Evolutionary conservation across 1,140 invertebrate species (phyloP).

Genomic region (Drosophila rhopaloa): DNA sequence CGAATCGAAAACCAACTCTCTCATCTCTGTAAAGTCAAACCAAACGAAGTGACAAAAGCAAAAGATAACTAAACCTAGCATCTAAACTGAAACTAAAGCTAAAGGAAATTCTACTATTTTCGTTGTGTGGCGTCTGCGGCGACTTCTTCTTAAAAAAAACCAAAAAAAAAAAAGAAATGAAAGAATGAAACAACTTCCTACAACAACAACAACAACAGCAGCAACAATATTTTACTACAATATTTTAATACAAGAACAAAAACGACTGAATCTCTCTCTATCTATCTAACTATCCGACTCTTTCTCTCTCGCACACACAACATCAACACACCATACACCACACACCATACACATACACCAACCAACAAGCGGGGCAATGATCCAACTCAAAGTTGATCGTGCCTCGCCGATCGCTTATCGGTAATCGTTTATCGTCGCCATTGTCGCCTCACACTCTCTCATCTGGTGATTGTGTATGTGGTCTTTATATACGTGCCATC

Average conservation of each 20-base stretch:
- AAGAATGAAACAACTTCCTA: slow-evolving; percentile 43
- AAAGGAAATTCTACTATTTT: slow-evolving; percentile 66
- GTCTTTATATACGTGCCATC: slow-evolving; percentile 84
- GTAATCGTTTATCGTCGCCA: slow-evolving; percentile 66
- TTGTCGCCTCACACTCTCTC: slow-evolving; percentile 79
- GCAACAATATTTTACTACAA: slow-evolving; percentile 62
- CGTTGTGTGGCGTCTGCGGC: slow-evolving; percentile 75
- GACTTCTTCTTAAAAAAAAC: slow-evolving; percentile 42
- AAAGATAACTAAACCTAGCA: slow-evolving; percentile 37
- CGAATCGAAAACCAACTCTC: slow-evolving; percentile 25
- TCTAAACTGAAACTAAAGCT: slow-evolving; percentile 46
- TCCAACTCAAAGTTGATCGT: slow-evolving; percentile 66
- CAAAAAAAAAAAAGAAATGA: slow-evolving; percentile 31
- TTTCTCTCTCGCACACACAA: slow-evolving; percentile 48
- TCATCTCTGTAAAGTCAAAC: slow-evolving; percentile 25
- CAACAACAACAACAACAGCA: slow-evolving; percentile 35
- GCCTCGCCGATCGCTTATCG: slow-evolving; percentile 40
- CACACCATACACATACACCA: slow-evolving; percentile 14
- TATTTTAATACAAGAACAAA: slow-evolving; percentile 60
- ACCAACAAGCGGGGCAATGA: slow-evolving; percentile 25
- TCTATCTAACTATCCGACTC: slow-evolving; percentile 52
- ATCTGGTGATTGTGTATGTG: slow-evolving; percentile 84
- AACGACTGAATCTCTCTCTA: slow-evolving; percentile 73
- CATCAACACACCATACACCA: slow-evolving; percentile 17
- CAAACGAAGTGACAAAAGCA: slow-evolving; percentile 24